Base-by-base conservation (phyloP, 2,888 invertebrate genomes). In the Stomorhina lunata region DNA sequence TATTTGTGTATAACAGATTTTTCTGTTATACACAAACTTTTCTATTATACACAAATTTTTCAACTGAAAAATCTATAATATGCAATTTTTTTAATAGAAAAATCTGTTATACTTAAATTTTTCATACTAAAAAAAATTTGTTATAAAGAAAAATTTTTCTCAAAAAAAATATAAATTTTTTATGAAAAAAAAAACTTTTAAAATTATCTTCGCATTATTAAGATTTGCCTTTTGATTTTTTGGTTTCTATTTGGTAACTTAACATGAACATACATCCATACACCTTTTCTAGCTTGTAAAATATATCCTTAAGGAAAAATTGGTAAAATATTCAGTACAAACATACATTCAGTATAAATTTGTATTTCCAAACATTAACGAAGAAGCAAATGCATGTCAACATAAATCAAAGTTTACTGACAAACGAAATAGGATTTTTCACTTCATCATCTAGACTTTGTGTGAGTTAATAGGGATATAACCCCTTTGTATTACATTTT, bases 341-440 rank as follows among this genome's bases (percentile, higher is more conserved):
- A 34, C 9, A 25, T 50, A 50, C n/a, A 66, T 4, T 22, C 32
- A 17, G 7, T 5, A 22, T 43, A 9, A 4, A 20, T 29, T 5
- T 5, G 50, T 37, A 37, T 85, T 84, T 85, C 84, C 84, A 83
- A 87, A 87, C 73, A 55, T 73, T 73, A 78, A 73, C 37, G 55
- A 45, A 63, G 77, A 61, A 68, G 84, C 85, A 78, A 87, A 84
- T 86, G 85, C 85, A 86, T 87, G 89, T 88, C 88, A 88, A 86
- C 87, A 89, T 88, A 88, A 89, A 89, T 88, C 88, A 88, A 88
- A 86, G 85, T 85, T 65, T 81, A 84, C 69, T 81, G 81, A 83
- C 84, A 81, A 55, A 53, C 61, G 29, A 77, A 81, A 78, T 69
- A 63, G 40, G 37, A 66, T 68, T 59, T 61, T 37, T 79, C 37